Percentiles rank a stretch among this genome's conserved stretches.
These are phyloP conservation scores for Rhagoletis pomonella DNA, from an alignment of 1,140 invertebrate species.

Conservation along the genomic window DNA sequence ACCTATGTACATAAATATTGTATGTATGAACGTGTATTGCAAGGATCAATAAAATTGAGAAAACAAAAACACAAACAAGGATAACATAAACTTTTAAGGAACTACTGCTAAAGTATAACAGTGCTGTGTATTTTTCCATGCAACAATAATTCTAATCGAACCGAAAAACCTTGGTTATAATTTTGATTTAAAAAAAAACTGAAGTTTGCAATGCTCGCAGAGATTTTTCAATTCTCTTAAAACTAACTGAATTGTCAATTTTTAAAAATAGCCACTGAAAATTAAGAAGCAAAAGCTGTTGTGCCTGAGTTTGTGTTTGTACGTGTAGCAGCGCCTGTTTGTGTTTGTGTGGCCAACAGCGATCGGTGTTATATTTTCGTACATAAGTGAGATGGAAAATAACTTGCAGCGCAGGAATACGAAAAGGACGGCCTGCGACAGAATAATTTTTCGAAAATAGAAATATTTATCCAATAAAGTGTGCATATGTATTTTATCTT, in stretches of 20 bases:
- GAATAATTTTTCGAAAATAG: conserved; percentile 54
- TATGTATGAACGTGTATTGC: background rate
- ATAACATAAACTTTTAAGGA: background rate
- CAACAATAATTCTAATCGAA: background rate
- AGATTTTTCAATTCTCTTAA: conserved; percentile 28
- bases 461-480: conserved; percentile 27
- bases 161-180: too few relatives aligned
- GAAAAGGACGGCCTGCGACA: conserved; percentile 43
- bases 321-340: background rate
- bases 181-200: background rate
- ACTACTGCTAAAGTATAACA: background rate
- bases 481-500: background rate
- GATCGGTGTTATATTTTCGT: conserved; percentile 46
- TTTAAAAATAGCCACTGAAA: conserved; percentile 72
- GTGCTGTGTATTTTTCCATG: background rate
- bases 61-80: background rate
- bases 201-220: background rate
- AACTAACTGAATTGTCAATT: conserved; percentile 56
- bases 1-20: background rate
- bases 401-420: conserved; percentile 20
- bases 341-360: conserved; percentile 37
- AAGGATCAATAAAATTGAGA: conserved; percentile 42
- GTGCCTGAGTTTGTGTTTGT: conserved; percentile 7
- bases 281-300: conserved; percentile 65
- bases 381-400: conserved; percentile 54